These are phyloP conservation scores for Strigamia maritima DNA, from an alignment of 2,888 invertebrate species.

Conservation along the genomic window DNA sequence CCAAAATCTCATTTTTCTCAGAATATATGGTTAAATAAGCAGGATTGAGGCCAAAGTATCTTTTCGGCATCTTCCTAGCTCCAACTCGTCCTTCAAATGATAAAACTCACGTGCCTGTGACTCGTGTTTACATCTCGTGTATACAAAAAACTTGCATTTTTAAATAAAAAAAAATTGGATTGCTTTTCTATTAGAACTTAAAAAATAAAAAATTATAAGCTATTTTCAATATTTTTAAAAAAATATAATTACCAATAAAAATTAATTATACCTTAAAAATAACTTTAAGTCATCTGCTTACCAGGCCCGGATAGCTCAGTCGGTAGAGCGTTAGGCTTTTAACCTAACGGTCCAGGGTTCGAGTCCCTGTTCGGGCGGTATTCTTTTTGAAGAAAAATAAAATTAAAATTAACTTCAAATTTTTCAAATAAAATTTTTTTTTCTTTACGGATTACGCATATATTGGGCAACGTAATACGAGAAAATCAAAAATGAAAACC, in stretches of 20 bases:
- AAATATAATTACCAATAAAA: too few species aligned
- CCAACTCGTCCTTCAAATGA: not conserved
- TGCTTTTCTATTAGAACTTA: too few species aligned
- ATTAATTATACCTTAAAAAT: not conserved
- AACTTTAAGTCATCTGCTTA: not conserved
- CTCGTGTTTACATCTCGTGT: too few species aligned
- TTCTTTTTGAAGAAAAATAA: not conserved
- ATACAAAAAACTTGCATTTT: too few species aligned
- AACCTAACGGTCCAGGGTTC: slow-evolving; percentile 4
- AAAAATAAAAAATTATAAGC: too few species aligned
- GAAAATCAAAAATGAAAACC: too few species aligned
- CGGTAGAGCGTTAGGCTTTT: slow-evolving; percentile 4
- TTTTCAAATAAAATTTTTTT: too few species aligned
- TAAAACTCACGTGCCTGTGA: not conserved
- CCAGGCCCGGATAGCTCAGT: not conserved
- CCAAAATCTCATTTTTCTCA: not conserved
- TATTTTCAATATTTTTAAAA: too few species aligned
- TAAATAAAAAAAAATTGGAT: too few species aligned
- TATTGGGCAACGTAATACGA: too few species aligned
- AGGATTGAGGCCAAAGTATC: not conserved
- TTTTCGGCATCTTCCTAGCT: not conserved
- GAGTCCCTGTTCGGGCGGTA: not conserved
- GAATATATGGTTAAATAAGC: not conserved
- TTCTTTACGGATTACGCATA: too few species aligned
- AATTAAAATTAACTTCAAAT: too few species aligned